Conservation (phyloP, 2,113 vertebrate genomes). For the Chloropsis hardwickii region DNA sequence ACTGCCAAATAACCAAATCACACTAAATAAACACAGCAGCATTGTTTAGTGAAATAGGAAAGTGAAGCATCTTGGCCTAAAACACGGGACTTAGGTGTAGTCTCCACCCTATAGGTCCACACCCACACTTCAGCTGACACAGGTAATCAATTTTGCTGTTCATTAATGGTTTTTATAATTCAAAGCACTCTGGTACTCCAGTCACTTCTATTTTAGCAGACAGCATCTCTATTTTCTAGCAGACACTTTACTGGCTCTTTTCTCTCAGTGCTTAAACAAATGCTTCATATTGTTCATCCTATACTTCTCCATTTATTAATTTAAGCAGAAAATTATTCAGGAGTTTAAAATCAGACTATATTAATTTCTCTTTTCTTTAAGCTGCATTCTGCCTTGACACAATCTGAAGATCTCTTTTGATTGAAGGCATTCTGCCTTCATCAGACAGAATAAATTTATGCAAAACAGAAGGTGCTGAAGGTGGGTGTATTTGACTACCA, state of each 20-base stretch:
- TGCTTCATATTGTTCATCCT: neutral
- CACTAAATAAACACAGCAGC: neutral
- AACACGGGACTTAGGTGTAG: rapidly evolving
- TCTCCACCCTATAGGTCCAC: neutral
- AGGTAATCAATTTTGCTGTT: neutral
- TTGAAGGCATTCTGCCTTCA: neutral
- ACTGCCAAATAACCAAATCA: neutral
- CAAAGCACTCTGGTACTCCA: neutral
- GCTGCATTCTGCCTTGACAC: neutral
- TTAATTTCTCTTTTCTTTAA: neutral
- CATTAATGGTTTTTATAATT: neutral
- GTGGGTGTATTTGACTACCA: neutral
- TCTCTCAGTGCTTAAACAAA: neutral
- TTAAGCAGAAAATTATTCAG: neutral
- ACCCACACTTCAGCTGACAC: neutral
- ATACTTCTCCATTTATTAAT: neutral
- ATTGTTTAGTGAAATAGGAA: neutral
- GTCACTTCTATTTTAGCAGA: neutral
- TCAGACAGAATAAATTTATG: neutral
- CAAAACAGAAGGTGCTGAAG: neutral
- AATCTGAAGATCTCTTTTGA: neutral
- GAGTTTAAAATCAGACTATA: neutral
- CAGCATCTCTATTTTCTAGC: neutral
- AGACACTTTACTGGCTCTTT: neutral
- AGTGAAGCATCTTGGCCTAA: neutral